phyloP scores from a whole-genome alignment of 2,888 invertebrate genomes.

The Apodemia hepburni region DNA sequence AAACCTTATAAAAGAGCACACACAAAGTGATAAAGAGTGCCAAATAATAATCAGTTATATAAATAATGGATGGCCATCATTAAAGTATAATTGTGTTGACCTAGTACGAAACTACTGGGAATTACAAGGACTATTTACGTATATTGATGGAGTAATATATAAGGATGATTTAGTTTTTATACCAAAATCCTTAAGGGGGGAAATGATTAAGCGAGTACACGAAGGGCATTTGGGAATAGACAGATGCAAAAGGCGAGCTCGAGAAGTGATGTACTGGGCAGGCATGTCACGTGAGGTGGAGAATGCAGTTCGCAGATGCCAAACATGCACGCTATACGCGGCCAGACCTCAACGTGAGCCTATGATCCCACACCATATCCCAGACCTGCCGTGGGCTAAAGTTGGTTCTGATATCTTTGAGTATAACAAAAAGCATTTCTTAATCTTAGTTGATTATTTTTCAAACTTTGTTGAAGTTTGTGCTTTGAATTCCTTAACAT shows the following conservation, averaged over 20 bases:
- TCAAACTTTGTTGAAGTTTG: slow-evolving; percentile 31
- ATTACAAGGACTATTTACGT: background rate
- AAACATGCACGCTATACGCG: slow-evolving; percentile 25
- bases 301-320: slow-evolving; percentile 29
- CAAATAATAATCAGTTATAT: background rate
- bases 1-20: background rate
- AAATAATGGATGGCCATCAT: background rate
- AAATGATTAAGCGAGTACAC: slow-evolving; percentile 35
- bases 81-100: background rate
- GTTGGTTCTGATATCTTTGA: slow-evolving; percentile 32
- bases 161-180: slow-evolving; percentile 33
- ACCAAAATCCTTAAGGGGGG: slow-evolving; percentile 27
- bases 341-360: slow-evolving; percentile 29
- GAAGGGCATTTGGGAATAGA: slow-evolving; percentile 39
- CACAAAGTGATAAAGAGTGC: background rate
- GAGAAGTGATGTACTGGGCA: slow-evolving; percentile 39
- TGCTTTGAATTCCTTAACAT: slow-evolving; percentile 14
- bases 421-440: slow-evolving; percentile 26
- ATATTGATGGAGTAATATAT: slow-evolving; percentile 32
- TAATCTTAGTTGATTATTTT: slow-evolving; percentile 31
- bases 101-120: background rate
- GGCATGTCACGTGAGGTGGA: slow-evolving; percentile 36
- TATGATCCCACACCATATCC: slow-evolving; percentile 24
- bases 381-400: slow-evolving; percentile 29
- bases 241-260: slow-evolving; percentile 35